Percentiles rank a stretch among this genome's conserved stretches.
Conservation (phyloP, 2,113 vertebrate species). For the Cisticola juncidis region DNA sequence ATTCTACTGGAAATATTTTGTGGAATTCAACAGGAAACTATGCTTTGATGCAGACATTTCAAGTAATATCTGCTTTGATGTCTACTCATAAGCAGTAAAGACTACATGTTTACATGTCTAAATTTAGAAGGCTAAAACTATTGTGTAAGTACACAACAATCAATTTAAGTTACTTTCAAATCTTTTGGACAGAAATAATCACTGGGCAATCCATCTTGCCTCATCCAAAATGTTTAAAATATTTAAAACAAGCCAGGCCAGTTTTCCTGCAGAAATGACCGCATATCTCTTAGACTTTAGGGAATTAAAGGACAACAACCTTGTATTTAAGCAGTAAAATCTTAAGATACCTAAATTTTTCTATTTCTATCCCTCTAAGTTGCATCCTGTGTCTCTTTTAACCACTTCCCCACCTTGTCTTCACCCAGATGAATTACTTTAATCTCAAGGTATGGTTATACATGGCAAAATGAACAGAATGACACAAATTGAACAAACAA, state of each 20-base stretch:
- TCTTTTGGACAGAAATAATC: background rate
- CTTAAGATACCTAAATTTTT: background rate
- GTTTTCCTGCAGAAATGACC: background rate
- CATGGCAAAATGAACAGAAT: background rate
- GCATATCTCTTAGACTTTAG: background rate
- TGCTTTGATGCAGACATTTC: background rate
- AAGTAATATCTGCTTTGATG: background rate
- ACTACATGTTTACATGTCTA: background rate
- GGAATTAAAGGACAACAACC: background rate
- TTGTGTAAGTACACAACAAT: background rate
- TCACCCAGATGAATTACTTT: background rate
- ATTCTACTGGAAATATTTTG: background rate
- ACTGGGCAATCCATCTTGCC: background rate
- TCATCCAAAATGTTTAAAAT: background rate
- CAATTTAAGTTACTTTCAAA: background rate
- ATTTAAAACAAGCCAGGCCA: background rate
- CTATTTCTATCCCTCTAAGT: background rate
- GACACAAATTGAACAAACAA: background rate
- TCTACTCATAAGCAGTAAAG: background rate
- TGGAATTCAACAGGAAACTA: background rate
- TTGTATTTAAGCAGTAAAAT: background rate
- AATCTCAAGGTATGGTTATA: background rate
- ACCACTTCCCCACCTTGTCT: rapidly evolving
- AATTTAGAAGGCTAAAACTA: background rate
- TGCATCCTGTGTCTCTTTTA: background rate